A percentile compares a stretch with the other conserved stretches of the same genome.
Evolutionary conservation across 2,797 vertebrate species (phyloP).

Genomic region (Channallabes apus): DNA sequence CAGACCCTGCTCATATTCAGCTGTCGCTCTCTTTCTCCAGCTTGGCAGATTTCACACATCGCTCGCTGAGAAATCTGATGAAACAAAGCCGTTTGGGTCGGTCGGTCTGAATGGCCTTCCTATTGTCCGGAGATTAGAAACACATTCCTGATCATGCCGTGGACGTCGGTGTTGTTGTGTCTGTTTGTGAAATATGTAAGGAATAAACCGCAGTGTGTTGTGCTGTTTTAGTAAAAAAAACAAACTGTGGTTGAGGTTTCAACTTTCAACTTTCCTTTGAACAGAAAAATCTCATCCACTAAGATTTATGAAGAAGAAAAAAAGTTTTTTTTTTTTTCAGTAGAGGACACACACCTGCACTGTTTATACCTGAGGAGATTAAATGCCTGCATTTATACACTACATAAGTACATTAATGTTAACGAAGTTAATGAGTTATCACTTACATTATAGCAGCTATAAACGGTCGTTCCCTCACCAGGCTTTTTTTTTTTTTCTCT

Average conservation of each 20-base stretch:
- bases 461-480: neutral
- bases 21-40: neutral
- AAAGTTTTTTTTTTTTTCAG: too few relatives aligned
- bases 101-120: too few relatives aligned
- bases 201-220: neutral
- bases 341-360: too few relatives aligned
- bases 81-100: neutral
- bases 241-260: too few relatives aligned
- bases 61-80: neutral
- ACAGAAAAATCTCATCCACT: too few relatives aligned
- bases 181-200: neutral
- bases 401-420: neutral
- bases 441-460: neutral
- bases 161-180: neutral
- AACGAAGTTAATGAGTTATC: too few relatives aligned
- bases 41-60: conserved; percentile 8
- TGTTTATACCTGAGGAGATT: too few relatives aligned
- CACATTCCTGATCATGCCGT: neutral
- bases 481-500: too few relatives aligned
- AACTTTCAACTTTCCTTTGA: too few relatives aligned
- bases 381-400: too few relatives aligned
- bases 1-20: neutral
- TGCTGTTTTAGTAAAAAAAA: neutral
- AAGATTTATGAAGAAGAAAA: too few relatives aligned
- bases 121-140: neutral